Base-by-base conservation (phyloP, 2,113 vertebrate genomes). In the Cebidichthys violaceus region DNA sequence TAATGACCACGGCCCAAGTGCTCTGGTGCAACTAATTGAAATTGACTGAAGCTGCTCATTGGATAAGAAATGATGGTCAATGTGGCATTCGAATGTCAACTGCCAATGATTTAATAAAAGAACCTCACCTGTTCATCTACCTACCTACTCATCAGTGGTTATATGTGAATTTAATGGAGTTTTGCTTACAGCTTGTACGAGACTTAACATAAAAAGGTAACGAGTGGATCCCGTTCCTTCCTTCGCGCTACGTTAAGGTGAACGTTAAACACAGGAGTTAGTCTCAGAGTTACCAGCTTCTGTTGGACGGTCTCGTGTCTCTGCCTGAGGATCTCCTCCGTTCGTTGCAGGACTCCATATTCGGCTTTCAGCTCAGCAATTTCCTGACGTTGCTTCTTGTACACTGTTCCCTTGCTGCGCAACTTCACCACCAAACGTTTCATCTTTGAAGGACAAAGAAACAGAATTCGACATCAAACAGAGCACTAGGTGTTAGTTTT, bases 301-400 rank as follows among this genome's bases (percentile, higher is more conserved):
- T 97, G 96, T 79, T 97, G 97, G 27, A 96, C 43, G 7, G 92
- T 90, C 55, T 98, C 95, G 9, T 97, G 95, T 67, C 93, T 95
- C 82, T 98, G 96, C 47, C 90, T 96, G 33, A 99, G 95, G 52
- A 99, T 94, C 84, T 99, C 98, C 82, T 98, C 97, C 0, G 97
- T 99, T 65, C 97, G 95, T 90, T 99, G 97, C n/a, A 99, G 94
- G 71, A 99, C 94, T 10, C 97, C 98, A 1, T 91, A 97, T 82
- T 99, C 98, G 0, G 95, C 96, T 57, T 95, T 96, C 71, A 98
- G 92, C 81, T 97, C 97, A 0, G 97, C 94, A 1, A 99, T 93
- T 90, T 98, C 96, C 85, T 95, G 96, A 0, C 96, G 95, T 82
- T 96, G 98, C 95, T 97, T 98, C 90, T 99, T 99, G 92, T 95